Percentiles rank a stretch among this genome's conserved stretches.
Conservation (phyloP, 2,888 invertebrate genomes). For the Dendrolimus houi region DNA sequence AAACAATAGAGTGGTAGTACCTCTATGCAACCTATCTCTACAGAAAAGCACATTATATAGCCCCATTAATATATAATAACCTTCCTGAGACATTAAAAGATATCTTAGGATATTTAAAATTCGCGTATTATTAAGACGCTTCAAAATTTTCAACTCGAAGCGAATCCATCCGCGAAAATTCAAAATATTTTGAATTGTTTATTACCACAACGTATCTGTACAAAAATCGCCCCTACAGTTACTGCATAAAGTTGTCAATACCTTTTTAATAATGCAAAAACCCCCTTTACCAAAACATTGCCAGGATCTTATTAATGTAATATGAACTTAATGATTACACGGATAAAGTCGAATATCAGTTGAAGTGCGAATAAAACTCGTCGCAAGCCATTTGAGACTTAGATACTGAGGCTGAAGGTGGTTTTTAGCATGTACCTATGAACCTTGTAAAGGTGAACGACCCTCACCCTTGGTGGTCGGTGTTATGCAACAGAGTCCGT, state of each 20-base stretch:
- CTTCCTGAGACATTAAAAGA: too few relatives aligned
- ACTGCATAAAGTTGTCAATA: slow-evolving; percentile 1
- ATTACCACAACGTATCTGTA: not conserved
- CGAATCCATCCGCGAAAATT: not conserved
- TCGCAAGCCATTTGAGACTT: not conserved
- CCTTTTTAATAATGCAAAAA: slow-evolving; percentile 1
- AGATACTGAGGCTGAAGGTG: not conserved
- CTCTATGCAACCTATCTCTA: too few relatives aligned
- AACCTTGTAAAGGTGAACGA: slow-evolving; percentile 38
- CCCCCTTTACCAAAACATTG: not conserved
- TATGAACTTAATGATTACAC: not conserved
- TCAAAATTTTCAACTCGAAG: not conserved
- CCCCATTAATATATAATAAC: too few relatives aligned
- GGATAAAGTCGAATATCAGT: not conserved
- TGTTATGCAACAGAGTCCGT: slow-evolving; percentile 38
- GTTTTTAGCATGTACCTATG: not conserved
- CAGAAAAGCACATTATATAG: too few relatives aligned
- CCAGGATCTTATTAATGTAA: not conserved
- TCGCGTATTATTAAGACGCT: too few relatives aligned
- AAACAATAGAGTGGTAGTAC: too few relatives aligned
- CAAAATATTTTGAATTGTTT: not conserved
- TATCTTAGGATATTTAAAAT: too few relatives aligned
- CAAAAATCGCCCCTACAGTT: not conserved
- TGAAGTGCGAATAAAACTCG: not conserved
- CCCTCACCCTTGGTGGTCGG: slow-evolving; percentile 25